Evolutionary conservation across 2,888 invertebrate genomes (phyloP).

Genomic region (Mycogona germanica): DNA sequence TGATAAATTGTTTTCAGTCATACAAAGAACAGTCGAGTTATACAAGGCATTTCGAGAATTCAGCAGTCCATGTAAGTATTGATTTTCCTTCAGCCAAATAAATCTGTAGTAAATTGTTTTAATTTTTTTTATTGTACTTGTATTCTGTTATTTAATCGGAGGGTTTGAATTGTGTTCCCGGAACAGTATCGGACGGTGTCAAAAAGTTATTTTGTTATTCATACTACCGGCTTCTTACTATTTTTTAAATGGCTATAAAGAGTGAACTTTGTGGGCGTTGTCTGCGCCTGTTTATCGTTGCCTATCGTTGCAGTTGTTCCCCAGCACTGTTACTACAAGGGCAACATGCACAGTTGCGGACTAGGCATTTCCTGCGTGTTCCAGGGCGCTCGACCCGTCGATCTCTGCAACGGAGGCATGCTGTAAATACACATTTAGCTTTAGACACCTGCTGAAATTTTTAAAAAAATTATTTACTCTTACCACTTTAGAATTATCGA

Average conservation of each 20-base stretch:
- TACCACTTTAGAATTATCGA: too few relatives aligned
- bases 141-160: too few relatives aligned
- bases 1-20: slow-evolving; percentile 13
- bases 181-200: too few relatives aligned
- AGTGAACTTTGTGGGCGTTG: not conserved
- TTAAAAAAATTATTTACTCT: too few relatives aligned
- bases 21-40: slow-evolving; percentile 21
- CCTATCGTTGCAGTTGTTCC: slow-evolving; percentile 33
- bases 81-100: not conserved
- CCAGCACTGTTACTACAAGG: slow-evolving; percentile 54
- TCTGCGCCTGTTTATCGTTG: not conserved
- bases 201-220: not conserved
- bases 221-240: not conserved
- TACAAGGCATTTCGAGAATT: slow-evolving; percentile 22
- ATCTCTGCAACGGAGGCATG: slow-evolving; percentile 84
- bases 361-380: slow-evolving; percentile 82
- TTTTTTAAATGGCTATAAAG: not conserved
- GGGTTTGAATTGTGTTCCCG: too few relatives aligned
- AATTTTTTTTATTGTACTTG: not conserved
- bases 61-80: slow-evolving; percentile 22
- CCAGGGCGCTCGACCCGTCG: slow-evolving; percentile 73
- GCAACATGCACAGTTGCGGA: slow-evolving; percentile 75
- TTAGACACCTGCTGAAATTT: too few relatives aligned
- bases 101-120: not conserved
- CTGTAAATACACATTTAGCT: too few relatives aligned